Conservation (phyloP, 2,888 invertebrate species). For the Drosophila antonietae region DNA sequence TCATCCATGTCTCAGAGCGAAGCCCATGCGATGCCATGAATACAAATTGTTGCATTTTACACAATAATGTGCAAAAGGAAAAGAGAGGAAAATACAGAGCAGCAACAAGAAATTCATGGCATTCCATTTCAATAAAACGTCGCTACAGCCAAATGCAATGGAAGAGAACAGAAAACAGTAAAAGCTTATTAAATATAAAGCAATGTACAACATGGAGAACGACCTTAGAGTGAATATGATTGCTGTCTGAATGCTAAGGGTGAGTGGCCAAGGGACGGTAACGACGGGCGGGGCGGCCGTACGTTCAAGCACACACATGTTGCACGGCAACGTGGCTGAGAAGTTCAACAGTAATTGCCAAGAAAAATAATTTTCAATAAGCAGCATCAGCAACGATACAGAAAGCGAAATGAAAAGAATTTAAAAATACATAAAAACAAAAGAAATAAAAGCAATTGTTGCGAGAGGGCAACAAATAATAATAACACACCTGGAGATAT, state of each 20-base stretch:
- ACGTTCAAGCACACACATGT: constrained; percentile 38
- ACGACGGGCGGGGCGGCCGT: neutral
- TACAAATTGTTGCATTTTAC: constrained; percentile 74
- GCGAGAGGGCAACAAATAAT: constrained; percentile 24
- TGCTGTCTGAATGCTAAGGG: constrained; percentile 5
- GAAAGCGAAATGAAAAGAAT: constrained; percentile 60
- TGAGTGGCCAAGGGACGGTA: neutral
- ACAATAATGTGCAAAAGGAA: constrained; percentile 33
- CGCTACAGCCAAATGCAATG: constrained; percentile 54
- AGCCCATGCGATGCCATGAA: constrained; percentile 63
- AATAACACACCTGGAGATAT: constrained; percentile 72
- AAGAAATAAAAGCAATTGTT: constrained; percentile 48
- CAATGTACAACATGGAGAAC: constrained; percentile 51
- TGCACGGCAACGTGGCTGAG: constrained; percentile 43
- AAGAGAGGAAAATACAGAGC: constrained; percentile 8
- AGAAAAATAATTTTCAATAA: constrained; percentile 66
- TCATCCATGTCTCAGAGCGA: constrained; percentile 46
- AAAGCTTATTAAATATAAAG: constrained; percentile 60
- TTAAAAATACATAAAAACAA: constrained; percentile 45
- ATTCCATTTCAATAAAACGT: constrained; percentile 69
- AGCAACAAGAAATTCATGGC: constrained; percentile 45
- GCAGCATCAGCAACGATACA: constrained; percentile 23
- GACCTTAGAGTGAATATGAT: constrained; percentile 50
- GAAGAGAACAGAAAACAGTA: constrained; percentile 19
- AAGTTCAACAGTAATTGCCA: constrained; percentile 67